Base-by-base conservation (phyloP, 2,113 vertebrate species). In the Zosterops lateralis region DNA sequence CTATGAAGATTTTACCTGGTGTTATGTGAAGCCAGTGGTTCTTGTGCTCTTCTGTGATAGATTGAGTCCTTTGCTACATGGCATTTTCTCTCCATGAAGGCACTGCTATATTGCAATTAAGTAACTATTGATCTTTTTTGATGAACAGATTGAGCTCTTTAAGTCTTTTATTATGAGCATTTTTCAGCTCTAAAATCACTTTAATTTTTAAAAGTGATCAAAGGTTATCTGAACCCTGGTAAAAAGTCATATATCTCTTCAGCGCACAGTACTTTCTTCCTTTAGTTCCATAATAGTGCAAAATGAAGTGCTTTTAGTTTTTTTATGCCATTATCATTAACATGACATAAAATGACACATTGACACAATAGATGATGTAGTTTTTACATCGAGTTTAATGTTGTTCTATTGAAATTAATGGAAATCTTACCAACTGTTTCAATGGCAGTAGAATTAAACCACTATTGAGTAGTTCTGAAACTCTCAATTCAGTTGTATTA, bases 71-170 rank as follows among this genome's bases (percentile, higher is more conserved):
- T 92, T 88, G 36, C 40, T 40, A 45, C 7, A 25, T 45, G 53
- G 19, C 51, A 70, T 92, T 91, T 91, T 83, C 50, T 77, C 50
- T 87, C 32, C 0, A 1, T 44, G 81, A 91, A 76, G 87, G 66
- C 58, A 60, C 42, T 82, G 34, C 50, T 78, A 28, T 45, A 72
- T 21, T 21, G 38, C 76, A 91, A 89, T 94, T 94, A 94, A 91
- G 50, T 72, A 82, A 73, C 80, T 90, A 90, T 82, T 90, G 92
- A 93, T 95, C 76, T 89, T 94, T 89, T 96, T 47, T 65, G 74
- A 91, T 91, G 78, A 95, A n/a, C 42, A 83, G 51, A 86, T 73
- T 80, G 56, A 95, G 82, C 75, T 93, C 65, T 79, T 94, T 80
- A 92, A 93, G 75, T 77, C 75, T 90, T 94, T 90, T 93, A 77